phyloP scores from a whole-genome alignment of 2,113 vertebrate genomes.

The Phyllostomus hastatus region DNA sequence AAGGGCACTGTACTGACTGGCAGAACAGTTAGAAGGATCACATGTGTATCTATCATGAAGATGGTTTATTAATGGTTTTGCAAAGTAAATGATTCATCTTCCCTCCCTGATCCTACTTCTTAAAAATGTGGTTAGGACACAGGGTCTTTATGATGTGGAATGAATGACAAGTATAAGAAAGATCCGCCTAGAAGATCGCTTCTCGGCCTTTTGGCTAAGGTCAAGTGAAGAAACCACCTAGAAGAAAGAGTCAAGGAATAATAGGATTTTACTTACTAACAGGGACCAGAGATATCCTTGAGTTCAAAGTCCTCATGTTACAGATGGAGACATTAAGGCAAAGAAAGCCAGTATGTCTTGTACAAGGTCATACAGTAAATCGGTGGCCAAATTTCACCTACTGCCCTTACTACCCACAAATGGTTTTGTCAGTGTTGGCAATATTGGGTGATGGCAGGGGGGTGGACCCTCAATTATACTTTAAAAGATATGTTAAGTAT shows the following conservation, averaged over 20 bases:
- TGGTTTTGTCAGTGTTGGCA: not conserved
- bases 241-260: not conserved
- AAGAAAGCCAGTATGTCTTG: not conserved
- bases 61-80: not conserved
- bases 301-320: not conserved
- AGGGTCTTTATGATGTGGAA: not conserved
- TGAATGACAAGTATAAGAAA: not conserved
- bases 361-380: not conserved
- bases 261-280: not conserved
- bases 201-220: no score
- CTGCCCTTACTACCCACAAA: not conserved
- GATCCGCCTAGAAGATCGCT: not conserved
- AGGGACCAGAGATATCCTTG: not conserved
- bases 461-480: not conserved
- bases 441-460: not conserved
- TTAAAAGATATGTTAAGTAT: not conserved
- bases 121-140: not conserved
- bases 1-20: not conserved
- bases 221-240: not conserved
- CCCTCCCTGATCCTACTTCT: not conserved
- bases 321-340: conserved; percentile 6
- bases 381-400: not conserved
- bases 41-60: not conserved
- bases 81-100: conserved; percentile 19
- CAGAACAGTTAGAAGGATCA: not conserved